Base-by-base conservation (phyloP, 1,140 invertebrate species). In the Papilio aristodemus region DNA sequence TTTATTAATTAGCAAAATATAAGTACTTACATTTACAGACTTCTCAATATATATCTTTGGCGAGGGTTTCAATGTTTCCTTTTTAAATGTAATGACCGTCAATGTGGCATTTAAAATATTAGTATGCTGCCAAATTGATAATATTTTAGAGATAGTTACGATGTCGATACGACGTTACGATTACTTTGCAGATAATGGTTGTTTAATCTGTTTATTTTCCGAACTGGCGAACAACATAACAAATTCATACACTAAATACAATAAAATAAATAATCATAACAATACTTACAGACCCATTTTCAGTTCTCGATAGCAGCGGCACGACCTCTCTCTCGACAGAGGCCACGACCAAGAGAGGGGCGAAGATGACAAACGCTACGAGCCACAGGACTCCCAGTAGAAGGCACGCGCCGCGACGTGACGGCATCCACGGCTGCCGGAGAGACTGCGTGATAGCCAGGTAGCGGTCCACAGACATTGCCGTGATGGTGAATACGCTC, bases 401-500 rank as follows among this genome's bases (percentile, higher is more conserved):
- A 6, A 93, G 83, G 36, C 93, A 92, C 0, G 94, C 95, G 3
- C 93, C 94, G n/a, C 93, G 93, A 13, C 94, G 84, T 64, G 94
- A 95, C 19, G 95, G 94, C 63, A 94, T 88, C 84, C 94, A 92
- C 46, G 94, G 92, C 75, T 95, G 93, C 10, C 94, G 92, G 67
- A 96, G 94, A 0, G 95, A 95, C 83, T 95, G 94, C 43, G 94
- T 93, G 73, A 96, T 96, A 7, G 95, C 95, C 46, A 96, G 83
- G 76, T 94, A 95, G 37, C 96, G 91, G 80, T 96, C 95, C 19
- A 96, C 91, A 38, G 95, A 95, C 94, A 96, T 95, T 0, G 95
- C 94, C 0, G 94, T 95, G 68, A 96, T 95, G 1, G 95, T 96
- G 84, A 96, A 96, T 27, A 96, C 94, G 72, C 95, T 95, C 1